Conservation (phyloP, 2,797 vertebrate genomes). For the Melanotaenia pygmaea region DNA sequence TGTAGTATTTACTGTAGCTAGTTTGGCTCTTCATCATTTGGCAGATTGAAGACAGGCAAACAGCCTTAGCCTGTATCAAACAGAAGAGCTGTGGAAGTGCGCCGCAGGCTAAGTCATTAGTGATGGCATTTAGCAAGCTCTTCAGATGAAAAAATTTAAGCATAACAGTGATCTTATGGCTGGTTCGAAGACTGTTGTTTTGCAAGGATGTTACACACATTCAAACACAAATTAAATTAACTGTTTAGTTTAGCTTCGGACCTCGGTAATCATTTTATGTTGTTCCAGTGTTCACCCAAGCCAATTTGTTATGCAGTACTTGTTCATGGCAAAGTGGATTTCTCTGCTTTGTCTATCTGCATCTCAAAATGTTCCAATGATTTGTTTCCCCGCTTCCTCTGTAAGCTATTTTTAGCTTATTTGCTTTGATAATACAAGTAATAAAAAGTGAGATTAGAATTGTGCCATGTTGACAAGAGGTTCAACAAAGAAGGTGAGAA, state of each 20-base stretch:
- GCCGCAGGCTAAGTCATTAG: constrained; percentile 68
- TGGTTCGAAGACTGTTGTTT: constrained; percentile 26
- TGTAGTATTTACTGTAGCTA: constrained; percentile 37
- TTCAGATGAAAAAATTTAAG: constrained; percentile 72
- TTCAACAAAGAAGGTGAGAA: constrained; percentile 43
- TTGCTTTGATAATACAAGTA: constrained; percentile 81
- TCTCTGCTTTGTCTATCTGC: constrained; percentile 54
- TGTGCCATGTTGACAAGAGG: constrained; percentile 61
- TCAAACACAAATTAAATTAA: not conserved
- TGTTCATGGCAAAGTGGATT: constrained; percentile 47
- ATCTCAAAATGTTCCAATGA: constrained; percentile 66
- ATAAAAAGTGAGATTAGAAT: constrained; percentile 70
- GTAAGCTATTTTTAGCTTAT: constrained; percentile 77
- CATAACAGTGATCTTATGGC: constrained; percentile 46
- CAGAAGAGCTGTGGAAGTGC: constrained; percentile 50
- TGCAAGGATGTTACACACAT: not conserved
- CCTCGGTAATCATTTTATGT: constrained; percentile 1
- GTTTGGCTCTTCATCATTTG: constrained; percentile 56
- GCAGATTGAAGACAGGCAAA: constrained; percentile 65
- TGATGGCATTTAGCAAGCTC: constrained; percentile 67
- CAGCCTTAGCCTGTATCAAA: constrained; percentile 57
- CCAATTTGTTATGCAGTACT: constrained; percentile 40
- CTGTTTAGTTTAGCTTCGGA: too few species aligned
- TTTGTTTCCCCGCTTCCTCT: constrained; percentile 53
- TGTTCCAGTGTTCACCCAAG: constrained; percentile 25